Conservation (phyloP, 2,888 invertebrate species). For the Bellardia pandia region DNA sequence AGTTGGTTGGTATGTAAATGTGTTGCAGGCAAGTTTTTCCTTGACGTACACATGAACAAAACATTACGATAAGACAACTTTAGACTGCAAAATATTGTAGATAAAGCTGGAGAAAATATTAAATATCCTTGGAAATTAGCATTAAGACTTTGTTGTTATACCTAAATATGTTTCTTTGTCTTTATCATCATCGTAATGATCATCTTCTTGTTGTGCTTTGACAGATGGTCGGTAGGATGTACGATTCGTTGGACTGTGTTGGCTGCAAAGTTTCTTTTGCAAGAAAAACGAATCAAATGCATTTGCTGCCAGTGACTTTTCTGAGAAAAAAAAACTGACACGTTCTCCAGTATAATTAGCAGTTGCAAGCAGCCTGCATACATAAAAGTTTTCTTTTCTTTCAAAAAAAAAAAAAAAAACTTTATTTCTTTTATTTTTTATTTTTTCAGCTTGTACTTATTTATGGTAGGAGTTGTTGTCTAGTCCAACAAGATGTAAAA, state of each 20-base stretch:
- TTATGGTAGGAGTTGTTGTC: slow-evolving; percentile 40
- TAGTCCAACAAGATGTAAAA: slow-evolving; percentile 56
- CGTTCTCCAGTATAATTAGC: slow-evolving; percentile 70
- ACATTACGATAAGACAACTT: not conserved
- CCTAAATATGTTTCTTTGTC: slow-evolving; percentile 20
- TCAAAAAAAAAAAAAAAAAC: slow-evolving; percentile 6
- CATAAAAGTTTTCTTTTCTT: slow-evolving; percentile 51
- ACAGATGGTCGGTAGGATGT: slow-evolving; percentile 28
- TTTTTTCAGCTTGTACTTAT: not conserved
- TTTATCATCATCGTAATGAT: slow-evolving; percentile 15
- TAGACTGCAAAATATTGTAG: slow-evolving; percentile 24
- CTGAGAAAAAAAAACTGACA: slow-evolving; percentile 55
- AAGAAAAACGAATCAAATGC: slow-evolving; percentile 50
- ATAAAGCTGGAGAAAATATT: slow-evolving; percentile 43
- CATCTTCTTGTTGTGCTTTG: slow-evolving; percentile 32
- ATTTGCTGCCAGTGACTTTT: slow-evolving; percentile 56
- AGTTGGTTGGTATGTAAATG: not conserved
- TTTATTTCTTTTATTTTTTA: slow-evolving; percentile 26
- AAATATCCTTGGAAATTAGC: slow-evolving; percentile 53
- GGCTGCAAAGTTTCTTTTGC: slow-evolving; percentile 56
- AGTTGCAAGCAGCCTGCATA: slow-evolving; percentile 65
- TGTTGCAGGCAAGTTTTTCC: slow-evolving; percentile 29
- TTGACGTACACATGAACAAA: slow-evolving; percentile 31
- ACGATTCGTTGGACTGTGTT: slow-evolving; percentile 44
- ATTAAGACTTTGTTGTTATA: slow-evolving; percentile 40